These are phyloP conservation scores for Crematogaster levior DNA, from an alignment of 2,888 invertebrate species.

Conservation along the genomic window DNA sequence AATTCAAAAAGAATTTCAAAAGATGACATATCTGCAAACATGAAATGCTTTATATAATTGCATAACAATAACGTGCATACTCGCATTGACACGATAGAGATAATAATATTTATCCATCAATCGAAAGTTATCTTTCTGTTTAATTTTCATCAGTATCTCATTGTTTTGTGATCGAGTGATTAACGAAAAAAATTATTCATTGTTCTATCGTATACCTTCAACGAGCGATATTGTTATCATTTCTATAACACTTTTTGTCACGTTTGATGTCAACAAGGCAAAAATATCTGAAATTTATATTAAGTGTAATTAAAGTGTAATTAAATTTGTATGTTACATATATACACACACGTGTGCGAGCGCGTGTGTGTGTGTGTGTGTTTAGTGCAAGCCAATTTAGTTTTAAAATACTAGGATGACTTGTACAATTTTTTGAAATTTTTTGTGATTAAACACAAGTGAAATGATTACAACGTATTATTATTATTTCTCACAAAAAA, in stretches of 20 bases:
- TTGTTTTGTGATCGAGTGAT: neutral
- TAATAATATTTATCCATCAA: neutral
- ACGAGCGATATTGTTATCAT: neutral
- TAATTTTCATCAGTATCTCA: neutral
- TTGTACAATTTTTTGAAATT: neutral
- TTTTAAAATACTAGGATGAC: neutral
- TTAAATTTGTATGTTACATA: neutral
- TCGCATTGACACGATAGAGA: neutral
- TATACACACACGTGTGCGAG: too few relatives aligned
- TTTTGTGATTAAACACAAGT: neutral
- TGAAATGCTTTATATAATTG: conserved; percentile 9
- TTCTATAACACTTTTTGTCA: neutral
- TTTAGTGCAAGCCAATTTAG: neutral
- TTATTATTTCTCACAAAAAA: neutral
- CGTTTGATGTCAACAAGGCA: neutral
- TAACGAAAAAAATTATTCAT: neutral
- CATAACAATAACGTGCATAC: conserved; percentile 20
- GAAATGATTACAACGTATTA: neutral
- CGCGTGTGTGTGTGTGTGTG: neutral
- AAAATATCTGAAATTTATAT: neutral
- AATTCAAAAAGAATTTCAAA: neutral
- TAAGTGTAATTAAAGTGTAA: too few relatives aligned
- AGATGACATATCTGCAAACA: neutral
- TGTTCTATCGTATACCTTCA: neutral
- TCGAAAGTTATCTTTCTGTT: neutral